Percentiles rank a stretch among this genome's conserved stretches.
These are phyloP conservation scores for Macrosoma leucophasiata DNA, from an alignment of 2,888 invertebrate genomes.

Conservation along the genomic window DNA sequence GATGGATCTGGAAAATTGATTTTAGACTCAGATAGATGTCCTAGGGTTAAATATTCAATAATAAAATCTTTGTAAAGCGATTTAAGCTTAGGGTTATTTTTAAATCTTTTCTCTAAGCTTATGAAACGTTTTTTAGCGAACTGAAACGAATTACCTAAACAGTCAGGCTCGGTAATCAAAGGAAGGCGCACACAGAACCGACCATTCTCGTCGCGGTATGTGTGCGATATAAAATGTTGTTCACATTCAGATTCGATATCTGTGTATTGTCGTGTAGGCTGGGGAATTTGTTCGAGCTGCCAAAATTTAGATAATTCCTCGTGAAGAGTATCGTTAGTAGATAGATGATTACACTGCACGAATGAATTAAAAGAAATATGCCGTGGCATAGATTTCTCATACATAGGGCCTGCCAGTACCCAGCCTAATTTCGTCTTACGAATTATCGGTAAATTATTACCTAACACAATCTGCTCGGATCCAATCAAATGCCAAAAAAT, in stretches of 20 bases:
- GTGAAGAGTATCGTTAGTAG: conserved; percentile 3
- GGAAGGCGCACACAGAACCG: no score
- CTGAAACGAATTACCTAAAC: conserved; percentile 14
- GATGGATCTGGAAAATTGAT: no score
- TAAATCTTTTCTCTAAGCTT: conserved; percentile 11
- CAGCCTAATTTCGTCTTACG: conserved; percentile 10
- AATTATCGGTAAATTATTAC: conserved; percentile 6
- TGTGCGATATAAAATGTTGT: conserved; percentile 3
- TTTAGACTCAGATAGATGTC: conserved; percentile 7
- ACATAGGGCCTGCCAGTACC: conserved; percentile 12
- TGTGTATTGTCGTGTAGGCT: conserved; percentile 2
- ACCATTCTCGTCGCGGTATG: no score
- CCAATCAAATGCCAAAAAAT: conserved; percentile 13
- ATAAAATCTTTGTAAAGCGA: conserved; percentile 15
- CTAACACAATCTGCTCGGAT: conserved; percentile 6
- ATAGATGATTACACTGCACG: conserved; percentile 1
- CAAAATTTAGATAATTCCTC: conserved; percentile 9
- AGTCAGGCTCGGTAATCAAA: no score
- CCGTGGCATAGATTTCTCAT: neutral
- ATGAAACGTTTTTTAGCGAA: conserved; percentile 14
- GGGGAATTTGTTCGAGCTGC: conserved; percentile 8
- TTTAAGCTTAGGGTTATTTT: conserved; percentile 7
- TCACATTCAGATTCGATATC: conserved; percentile 9
- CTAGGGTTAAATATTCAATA: conserved; percentile 10
- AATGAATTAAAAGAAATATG: neutral